phyloP scores from a whole-genome alignment of 2,888 invertebrate genomes.

The Papilio gigon region DNA sequence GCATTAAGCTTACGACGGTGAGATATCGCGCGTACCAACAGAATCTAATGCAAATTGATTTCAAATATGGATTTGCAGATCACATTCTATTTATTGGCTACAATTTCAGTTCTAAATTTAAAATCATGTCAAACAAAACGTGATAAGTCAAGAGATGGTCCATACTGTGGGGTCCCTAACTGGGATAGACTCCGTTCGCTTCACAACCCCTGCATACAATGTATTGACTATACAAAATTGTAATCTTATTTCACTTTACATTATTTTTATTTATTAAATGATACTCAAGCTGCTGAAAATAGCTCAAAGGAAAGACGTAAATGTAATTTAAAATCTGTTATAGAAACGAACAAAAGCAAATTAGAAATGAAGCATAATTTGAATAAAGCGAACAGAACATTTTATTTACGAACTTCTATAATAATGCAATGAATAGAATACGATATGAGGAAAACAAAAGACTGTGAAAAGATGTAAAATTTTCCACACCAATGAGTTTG shows the following conservation, averaged over 20 bases:
- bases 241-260: no score
- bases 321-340: not conserved
- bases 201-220: no score
- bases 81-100: no score
- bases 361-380: constrained; percentile 7
- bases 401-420: constrained; percentile 3
- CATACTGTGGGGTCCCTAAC: no score
- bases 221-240: no score
- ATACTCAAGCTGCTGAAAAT: no score
- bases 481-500: constrained; percentile 11
- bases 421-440: constrained; percentile 26
- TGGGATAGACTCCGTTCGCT: no score
- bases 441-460: constrained; percentile 2
- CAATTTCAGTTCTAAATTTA: no score
- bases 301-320: not conserved
- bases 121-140: no score
- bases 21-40: not conserved
- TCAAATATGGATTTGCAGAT: not conserved
- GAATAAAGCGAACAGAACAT: not conserved
- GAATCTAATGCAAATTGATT: not conserved
- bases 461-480: constrained; percentile 16
- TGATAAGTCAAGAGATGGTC: no score
- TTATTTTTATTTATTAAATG: no score
- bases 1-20: not conserved
- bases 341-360: not conserved